Evolutionary conservation across 1,140 invertebrate genomes (phyloP).

Genomic region (Drosophila sturtevanti): DNA sequence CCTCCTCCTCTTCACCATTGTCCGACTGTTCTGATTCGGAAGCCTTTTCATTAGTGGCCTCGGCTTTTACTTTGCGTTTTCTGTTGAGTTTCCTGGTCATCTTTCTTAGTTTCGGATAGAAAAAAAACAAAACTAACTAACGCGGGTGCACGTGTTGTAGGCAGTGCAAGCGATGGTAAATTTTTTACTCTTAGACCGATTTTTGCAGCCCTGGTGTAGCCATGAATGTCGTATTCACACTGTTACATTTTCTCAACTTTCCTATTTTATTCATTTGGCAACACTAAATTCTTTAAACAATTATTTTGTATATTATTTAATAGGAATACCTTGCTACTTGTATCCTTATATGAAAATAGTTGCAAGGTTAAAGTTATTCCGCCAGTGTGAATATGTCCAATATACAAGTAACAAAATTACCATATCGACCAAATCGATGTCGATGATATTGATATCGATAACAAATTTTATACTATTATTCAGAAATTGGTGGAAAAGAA

Average conservation of each 20-base stretch:
- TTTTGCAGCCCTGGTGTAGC: not conserved
- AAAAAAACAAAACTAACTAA: conserved; percentile 65
- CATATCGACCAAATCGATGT: too few relatives aligned
- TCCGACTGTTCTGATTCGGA: conserved; percentile 56
- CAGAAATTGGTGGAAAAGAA: not conserved
- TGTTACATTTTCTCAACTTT: not conserved
- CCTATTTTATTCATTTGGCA: not conserved
- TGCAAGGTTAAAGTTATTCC: too few relatives aligned
- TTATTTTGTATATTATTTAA: too few relatives aligned
- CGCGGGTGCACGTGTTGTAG: conserved; percentile 70
- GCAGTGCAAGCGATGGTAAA: conserved; percentile 47
- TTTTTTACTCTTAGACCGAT: not conserved
- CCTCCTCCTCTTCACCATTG: conserved; percentile 59
- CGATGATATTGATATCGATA: conserved; percentile 18
- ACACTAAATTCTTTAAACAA: too few relatives aligned
- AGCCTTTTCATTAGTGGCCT: conserved; percentile 46
- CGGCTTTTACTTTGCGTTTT: conserved; percentile 62
- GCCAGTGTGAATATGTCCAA: not conserved
- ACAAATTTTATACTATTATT: not conserved
- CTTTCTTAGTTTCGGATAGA: conserved; percentile 20
- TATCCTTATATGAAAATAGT: too few relatives aligned
- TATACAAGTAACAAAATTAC: too few relatives aligned
- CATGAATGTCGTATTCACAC: not conserved
- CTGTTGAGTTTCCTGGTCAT: conserved; percentile 61
- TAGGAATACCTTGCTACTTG: too few relatives aligned